A percentile compares a stretch with the other conserved stretches of the same genome.
These are phyloP conservation scores for Gallinago paraguaiae DNA, from an alignment of 2,113 vertebrate species.

Conservation along the genomic window DNA sequence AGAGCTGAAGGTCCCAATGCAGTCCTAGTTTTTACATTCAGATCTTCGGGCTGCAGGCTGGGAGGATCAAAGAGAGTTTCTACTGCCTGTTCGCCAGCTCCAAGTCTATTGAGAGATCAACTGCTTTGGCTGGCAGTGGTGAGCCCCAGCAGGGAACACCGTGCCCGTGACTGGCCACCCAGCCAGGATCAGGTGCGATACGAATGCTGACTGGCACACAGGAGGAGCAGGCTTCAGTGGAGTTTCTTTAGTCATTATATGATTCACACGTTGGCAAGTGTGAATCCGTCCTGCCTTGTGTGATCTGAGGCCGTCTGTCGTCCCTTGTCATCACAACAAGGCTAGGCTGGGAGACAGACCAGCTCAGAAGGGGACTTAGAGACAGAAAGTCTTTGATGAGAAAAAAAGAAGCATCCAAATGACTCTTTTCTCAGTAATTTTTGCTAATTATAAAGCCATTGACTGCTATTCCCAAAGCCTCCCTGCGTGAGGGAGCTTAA, in stretches of 20 bases:
- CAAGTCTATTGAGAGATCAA: rapidly evolving
- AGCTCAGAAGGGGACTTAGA: neutral
- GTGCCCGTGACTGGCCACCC: neutral
- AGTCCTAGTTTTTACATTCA: neutral
- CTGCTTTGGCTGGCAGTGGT: neutral
- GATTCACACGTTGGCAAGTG: conserved; percentile 14
- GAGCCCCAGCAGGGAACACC: neutral
- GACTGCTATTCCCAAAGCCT: conserved; percentile 30
- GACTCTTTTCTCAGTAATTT: conserved; percentile 44
- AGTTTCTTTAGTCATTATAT: neutral
- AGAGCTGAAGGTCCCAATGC: neutral
- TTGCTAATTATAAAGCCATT: conserved; percentile 55
- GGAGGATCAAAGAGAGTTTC: neutral
- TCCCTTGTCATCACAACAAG: conserved; percentile 10
- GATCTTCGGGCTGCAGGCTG: neutral
- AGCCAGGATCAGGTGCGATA: neutral
- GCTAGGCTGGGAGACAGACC: conserved; percentile 5
- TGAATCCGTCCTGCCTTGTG: neutral
- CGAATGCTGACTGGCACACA: neutral
- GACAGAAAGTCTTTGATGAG: conserved; percentile 43
- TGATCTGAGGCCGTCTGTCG: neutral
- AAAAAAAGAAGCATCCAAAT: neutral
- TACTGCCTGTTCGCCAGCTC: neutral
- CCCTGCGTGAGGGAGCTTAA: conserved; percentile 21
- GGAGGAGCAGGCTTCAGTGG: neutral